A percentile compares a stretch with the other conserved stretches of the same genome.
phyloP scores from a whole-genome alignment of 2,888 invertebrate genomes.

The Parapristionchus giblindavisi region DNA sequence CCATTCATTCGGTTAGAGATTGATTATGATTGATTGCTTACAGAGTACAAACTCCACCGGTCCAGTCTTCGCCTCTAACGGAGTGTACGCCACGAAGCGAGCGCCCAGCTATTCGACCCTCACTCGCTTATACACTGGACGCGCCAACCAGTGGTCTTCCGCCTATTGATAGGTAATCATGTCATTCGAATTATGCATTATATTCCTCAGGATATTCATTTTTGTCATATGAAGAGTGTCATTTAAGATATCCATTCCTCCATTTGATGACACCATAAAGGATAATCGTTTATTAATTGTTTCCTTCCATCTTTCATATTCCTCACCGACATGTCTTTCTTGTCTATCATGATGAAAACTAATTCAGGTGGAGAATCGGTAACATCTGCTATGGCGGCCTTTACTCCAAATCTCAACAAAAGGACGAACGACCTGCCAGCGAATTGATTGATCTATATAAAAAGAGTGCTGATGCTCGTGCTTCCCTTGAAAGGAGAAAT shows the following conservation, averaged over 20 bases:
- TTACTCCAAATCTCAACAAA: conserved; percentile 42
- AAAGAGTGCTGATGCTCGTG: conserved; percentile 28
- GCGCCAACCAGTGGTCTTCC: conserved; percentile 57
- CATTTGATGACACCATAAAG: no score
- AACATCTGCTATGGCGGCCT: conserved; percentile 56
- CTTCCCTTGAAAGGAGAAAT: conserved; percentile 17
- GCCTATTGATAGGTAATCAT: conserved; percentile 53
- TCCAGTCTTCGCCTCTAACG: conserved; percentile 28
- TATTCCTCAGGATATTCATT: neutral
- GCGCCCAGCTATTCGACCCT: conserved; percentile 56
- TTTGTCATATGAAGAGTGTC: no score
- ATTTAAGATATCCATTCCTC: no score
- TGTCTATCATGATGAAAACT: no score
- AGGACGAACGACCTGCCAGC: conserved; percentile 28
- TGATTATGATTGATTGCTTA: conserved; percentile 5
- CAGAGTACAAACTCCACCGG: conserved; percentile 37
- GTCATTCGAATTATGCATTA: neutral
- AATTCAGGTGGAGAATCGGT: conserved; percentile 55
- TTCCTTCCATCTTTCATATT: neutral
- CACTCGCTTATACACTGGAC: conserved; percentile 60
- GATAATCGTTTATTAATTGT: no score
- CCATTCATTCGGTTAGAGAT: neutral
- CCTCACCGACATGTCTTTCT: no score
- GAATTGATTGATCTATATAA: conserved; percentile 32
- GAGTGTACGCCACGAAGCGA: conserved; percentile 45